A percentile compares a stretch with the other conserved stretches of the same genome.
Conservation (phyloP, 2,797 vertebrate genomes). For the Glyptemys insculpta region DNA sequence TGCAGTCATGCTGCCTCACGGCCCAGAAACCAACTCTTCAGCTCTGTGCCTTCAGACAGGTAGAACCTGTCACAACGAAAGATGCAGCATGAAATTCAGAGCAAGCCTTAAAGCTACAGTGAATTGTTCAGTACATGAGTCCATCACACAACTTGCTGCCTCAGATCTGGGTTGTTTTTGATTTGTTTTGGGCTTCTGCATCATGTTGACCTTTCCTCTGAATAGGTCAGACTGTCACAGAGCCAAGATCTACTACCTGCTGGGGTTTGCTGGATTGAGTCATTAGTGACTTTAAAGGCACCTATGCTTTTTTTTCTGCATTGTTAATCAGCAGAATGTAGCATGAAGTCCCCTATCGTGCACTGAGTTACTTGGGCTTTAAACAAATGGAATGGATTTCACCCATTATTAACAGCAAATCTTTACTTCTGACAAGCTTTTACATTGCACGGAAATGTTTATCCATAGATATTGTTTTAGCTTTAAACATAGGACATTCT, state of each 20-base stretch:
- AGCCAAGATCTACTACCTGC: neutral
- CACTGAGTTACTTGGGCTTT: neutral
- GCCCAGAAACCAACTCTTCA: neutral
- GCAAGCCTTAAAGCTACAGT: neutral
- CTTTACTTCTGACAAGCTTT: neutral
- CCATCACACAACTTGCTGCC: neutral
- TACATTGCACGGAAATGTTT: neutral
- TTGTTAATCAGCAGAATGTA: neutral
- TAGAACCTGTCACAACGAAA: neutral
- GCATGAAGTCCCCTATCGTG: neutral
- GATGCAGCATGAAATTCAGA: neutral
- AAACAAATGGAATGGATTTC: neutral
- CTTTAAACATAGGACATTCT: neutral
- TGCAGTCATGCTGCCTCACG: neutral
- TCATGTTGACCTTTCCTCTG: neutral
- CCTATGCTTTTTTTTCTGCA: neutral
- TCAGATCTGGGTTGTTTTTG: rapidly evolving
- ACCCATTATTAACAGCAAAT: neutral
- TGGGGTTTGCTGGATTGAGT: neutral
- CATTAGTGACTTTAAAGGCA: neutral
- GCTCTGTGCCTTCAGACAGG: rapidly evolving
- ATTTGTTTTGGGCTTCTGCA: neutral
- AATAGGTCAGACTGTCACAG: rapidly evolving
- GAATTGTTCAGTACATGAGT: neutral
- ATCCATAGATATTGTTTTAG: neutral